Evolutionary conservation across 2,888 invertebrate genomes (phyloP).

Genomic region (Stictocephala bisonia): DNA sequence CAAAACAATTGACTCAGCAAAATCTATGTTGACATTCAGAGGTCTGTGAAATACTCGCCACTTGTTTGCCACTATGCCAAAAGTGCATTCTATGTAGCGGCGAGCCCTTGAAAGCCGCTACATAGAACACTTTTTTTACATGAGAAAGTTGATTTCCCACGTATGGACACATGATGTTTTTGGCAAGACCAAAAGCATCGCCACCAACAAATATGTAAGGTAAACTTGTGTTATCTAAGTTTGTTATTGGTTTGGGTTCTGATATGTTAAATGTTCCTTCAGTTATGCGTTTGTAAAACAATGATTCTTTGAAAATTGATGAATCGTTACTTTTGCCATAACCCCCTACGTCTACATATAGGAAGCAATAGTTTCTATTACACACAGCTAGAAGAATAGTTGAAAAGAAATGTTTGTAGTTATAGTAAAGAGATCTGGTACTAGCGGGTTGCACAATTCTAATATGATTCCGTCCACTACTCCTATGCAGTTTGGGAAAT

Average conservation of each 20-base stretch:
- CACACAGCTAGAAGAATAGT: slow-evolving; percentile 55
- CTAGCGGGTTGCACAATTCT: slow-evolving; percentile 53
- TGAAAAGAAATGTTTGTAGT: slow-evolving; percentile 57
- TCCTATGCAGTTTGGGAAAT: slow-evolving; percentile 59
- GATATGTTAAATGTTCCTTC: slow-evolving; percentile 1
- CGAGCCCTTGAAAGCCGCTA: slow-evolving; percentile 31
- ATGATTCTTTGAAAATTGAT: slow-evolving; percentile 12
- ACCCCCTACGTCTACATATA: slow-evolving; percentile 55
- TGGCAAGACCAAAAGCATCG: slow-evolving; percentile 16
- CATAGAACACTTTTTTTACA: neutral
- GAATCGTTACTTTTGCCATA: slow-evolving; percentile 50
- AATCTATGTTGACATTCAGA: neutral
- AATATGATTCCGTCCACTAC: slow-evolving; percentile 55
- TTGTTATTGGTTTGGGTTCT: slow-evolving; percentile 16
- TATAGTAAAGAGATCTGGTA: slow-evolving; percentile 56
- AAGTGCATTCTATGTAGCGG: slow-evolving; percentile 34
- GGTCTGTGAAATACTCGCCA: slow-evolving; percentile 19
- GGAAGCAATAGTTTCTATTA: slow-evolving; percentile 56
- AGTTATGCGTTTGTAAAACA: neutral
- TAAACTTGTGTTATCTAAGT: neutral
- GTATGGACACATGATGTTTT: slow-evolving; percentile 26
- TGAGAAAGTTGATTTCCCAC: neutral
- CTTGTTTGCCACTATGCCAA: slow-evolving; percentile 17
- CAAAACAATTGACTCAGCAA: slow-evolving; percentile 4
- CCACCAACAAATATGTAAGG: slow-evolving; percentile 10